These are phyloP conservation scores for Okapia johnstoni DNA, from an alignment of 2,113 vertebrate genomes.

Conservation along the genomic window DNA sequence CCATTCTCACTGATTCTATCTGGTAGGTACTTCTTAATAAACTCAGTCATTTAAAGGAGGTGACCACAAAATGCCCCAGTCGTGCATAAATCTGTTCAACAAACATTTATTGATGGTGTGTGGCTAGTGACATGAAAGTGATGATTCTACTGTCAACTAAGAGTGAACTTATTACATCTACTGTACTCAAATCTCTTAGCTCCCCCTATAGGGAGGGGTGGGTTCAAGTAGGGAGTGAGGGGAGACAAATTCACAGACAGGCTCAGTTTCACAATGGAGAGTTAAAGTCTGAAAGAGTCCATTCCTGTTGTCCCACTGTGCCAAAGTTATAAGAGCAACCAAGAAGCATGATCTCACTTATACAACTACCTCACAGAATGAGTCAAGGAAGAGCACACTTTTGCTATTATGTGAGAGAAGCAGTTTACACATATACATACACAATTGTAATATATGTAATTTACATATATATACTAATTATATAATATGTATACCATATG, in stretches of 20 bases:
- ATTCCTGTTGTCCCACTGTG: not conserved
- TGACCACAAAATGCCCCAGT: not conserved
- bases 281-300: not conserved
- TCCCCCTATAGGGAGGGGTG: not conserved
- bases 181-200: not conserved
- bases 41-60: not conserved
- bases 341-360: not conserved
- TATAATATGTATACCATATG: not conserved
- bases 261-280: not conserved
- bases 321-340: not conserved
- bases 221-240: not conserved
- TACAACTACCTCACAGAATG: not conserved
- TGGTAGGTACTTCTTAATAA: not conserved
- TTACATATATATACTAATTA: not conserved
- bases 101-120: not conserved
- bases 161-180: not conserved
- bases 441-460: not conserved
- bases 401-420: not conserved
- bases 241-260: not conserved
- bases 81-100: not conserved
- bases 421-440: not conserved
- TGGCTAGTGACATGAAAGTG: not conserved
- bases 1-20: not conserved
- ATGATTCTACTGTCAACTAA: not conserved
- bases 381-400: not conserved